Evolutionary conservation across 2,113 vertebrate genomes (phyloP).

Genomic region (Sclerurus mexicanus): DNA sequence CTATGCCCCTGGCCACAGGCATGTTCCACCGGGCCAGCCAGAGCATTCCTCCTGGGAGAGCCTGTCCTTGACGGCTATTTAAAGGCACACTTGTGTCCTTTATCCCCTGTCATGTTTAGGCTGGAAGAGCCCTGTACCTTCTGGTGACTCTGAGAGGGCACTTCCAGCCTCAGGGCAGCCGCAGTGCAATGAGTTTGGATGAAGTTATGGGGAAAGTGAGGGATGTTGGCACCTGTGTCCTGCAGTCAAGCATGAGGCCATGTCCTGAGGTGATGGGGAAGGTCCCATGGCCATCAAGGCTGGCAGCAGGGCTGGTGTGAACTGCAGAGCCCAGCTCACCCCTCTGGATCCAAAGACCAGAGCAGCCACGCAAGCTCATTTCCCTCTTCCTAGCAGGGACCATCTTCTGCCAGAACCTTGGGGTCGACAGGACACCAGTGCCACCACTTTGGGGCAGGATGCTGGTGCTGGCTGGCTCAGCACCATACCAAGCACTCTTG

Average conservation of each 20-base stretch:
- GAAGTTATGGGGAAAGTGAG: neutral
- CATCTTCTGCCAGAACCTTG: accelerated
- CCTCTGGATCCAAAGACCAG: accelerated
- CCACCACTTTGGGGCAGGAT: accelerated
- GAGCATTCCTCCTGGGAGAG: slow-evolving; percentile 56
- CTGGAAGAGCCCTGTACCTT: neutral
- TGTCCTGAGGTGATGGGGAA: neutral
- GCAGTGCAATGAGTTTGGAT: neutral
- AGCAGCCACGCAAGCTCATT: accelerated
- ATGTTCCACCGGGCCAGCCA: slow-evolving; percentile 43
- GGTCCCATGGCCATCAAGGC: accelerated
- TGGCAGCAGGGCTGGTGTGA: neutral
- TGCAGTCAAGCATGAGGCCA: neutral
- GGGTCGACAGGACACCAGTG: neutral
- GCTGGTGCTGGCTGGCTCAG: neutral
- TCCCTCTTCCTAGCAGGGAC: neutral
- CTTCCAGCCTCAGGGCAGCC: neutral
- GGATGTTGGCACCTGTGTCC: accelerated
- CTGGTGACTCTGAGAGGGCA: neutral
- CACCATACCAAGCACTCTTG: accelerated
- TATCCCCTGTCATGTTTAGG: neutral
- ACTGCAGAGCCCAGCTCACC: neutral
- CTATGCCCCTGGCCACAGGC: neutral
- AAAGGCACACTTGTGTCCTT: slow-evolving; percentile 52
- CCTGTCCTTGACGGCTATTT: slow-evolving; percentile 52